A percentile compares a stretch with the other conserved stretches of the same genome.
Conservation (phyloP, 2,888 invertebrate genomes). For the Caradrina clavipalpis region DNA sequence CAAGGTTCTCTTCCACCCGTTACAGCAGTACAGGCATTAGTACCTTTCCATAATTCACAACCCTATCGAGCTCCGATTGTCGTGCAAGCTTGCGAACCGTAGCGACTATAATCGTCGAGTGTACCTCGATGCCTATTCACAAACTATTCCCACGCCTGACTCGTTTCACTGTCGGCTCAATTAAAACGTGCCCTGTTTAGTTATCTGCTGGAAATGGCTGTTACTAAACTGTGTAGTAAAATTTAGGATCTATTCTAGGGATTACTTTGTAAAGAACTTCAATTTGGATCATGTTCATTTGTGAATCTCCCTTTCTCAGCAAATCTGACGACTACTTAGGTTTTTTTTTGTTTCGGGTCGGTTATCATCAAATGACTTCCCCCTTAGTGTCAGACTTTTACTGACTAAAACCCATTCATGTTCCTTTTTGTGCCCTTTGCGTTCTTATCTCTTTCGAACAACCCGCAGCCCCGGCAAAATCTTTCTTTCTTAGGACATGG, state of each 20-base stretch:
- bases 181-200: conserved; percentile 35
- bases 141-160: conserved; percentile 35
- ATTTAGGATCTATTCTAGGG: neutral
- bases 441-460: too few relatives aligned
- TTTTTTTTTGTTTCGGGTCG: too few relatives aligned
- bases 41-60: conserved; percentile 6
- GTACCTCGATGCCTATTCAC: conserved; percentile 36
- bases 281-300: too few relatives aligned
- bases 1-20: too few relatives aligned
- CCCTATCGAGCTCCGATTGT: conserved; percentile 37
- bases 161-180: conserved; percentile 34
- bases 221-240: neutral
- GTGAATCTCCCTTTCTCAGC: too few relatives aligned
- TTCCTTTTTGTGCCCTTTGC: too few relatives aligned
- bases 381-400: too few relatives aligned
- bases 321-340: too few relatives aligned
- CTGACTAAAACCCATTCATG: too few relatives aligned
- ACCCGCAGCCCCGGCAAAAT: too few relatives aligned
- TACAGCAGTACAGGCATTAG: neutral
- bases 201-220: conserved; percentile 23
- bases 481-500: too few relatives aligned
- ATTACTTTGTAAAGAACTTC: neutral
- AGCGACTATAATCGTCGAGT: conserved; percentile 25
- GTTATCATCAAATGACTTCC: too few relatives aligned
- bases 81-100: conserved; percentile 30